phyloP scores from a whole-genome alignment of 2,797 vertebrate species.

The Cuculus canorus region DNA sequence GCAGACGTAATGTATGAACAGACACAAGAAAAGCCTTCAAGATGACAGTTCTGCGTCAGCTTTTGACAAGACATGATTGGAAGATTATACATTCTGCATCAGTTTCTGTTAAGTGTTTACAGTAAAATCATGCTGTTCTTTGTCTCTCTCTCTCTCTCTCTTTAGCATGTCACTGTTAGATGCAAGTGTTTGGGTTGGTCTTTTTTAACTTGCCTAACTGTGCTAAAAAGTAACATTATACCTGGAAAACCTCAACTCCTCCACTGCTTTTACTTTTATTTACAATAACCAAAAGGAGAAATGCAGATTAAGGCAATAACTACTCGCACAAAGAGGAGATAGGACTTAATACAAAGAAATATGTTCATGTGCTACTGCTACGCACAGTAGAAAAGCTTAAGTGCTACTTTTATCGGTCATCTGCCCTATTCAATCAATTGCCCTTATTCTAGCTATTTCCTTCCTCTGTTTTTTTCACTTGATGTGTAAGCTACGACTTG shows the following conservation, averaged over 20 bases:
- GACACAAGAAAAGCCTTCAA: background rate
- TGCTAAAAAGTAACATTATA: background rate
- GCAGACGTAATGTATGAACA: background rate
- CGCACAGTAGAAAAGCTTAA: background rate
- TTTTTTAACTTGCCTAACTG: background rate
- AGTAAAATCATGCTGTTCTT: background rate
- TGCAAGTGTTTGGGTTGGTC: background rate
- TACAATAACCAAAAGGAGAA: background rate
- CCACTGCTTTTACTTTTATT: background rate
- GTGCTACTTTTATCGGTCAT: background rate
- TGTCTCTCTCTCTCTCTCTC: background rate
- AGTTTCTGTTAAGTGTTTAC: background rate
- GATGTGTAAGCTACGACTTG: background rate
- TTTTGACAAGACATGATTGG: background rate
- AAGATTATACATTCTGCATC: background rate
- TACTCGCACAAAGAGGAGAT: background rate
- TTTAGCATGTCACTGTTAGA: background rate
- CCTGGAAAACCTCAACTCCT: background rate
- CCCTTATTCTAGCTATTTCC: fast-evolving
- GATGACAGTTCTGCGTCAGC: background rate
- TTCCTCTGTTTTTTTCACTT: background rate
- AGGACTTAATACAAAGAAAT: fast-evolving
- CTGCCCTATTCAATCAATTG: fast-evolving
- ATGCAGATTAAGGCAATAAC: background rate
- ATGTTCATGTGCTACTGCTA: fast-evolving